Evolutionary conservation across 2,888 invertebrate species (phyloP).

Genomic region (Isotomurus palustris): DNA sequence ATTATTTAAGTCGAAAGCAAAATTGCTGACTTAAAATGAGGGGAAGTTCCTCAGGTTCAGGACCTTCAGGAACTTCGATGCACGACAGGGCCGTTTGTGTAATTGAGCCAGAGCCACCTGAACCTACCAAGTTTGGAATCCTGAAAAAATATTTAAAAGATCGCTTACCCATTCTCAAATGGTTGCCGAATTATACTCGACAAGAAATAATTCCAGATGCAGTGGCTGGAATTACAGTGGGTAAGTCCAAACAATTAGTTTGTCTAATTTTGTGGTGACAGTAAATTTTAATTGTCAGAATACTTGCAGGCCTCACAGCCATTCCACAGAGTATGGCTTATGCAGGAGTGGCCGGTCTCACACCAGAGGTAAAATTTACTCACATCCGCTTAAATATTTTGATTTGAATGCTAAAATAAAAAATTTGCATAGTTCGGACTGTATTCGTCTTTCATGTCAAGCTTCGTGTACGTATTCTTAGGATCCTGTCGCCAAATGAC

Average conservation of each 20-base stretch:
- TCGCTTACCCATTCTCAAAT: constrained; percentile 66
- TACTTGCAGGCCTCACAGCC: constrained; percentile 64
- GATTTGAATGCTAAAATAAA: not conserved
- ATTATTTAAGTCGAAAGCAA: too few species aligned
- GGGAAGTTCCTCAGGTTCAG: too few species aligned
- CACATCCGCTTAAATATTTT: not conserved
- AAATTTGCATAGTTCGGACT: constrained; percentile 29
- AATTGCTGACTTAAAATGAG: too few species aligned
- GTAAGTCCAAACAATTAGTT: constrained; percentile 51
- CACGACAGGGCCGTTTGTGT: too few species aligned
- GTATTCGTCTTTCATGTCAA: constrained; percentile 49
- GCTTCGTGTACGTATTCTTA: constrained; percentile 54
- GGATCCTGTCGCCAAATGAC: constrained; percentile 55
- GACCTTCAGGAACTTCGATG: too few species aligned
- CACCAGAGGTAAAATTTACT: constrained; percentile 60
- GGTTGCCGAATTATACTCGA: constrained; percentile 71
- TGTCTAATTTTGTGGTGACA: too few species aligned
- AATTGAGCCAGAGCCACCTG: too few species aligned
- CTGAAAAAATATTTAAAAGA: constrained; percentile 64
- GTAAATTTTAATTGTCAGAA: too few species aligned
- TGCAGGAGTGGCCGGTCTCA: constrained; percentile 66
- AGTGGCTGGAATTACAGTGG: constrained; percentile 57
- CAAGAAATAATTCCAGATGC: constrained; percentile 57
- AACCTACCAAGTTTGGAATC: too few species aligned
- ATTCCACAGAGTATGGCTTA: constrained; percentile 83